phyloP scores from a whole-genome alignment of 2,797 vertebrate species.

The Parambassis ranga region DNA sequence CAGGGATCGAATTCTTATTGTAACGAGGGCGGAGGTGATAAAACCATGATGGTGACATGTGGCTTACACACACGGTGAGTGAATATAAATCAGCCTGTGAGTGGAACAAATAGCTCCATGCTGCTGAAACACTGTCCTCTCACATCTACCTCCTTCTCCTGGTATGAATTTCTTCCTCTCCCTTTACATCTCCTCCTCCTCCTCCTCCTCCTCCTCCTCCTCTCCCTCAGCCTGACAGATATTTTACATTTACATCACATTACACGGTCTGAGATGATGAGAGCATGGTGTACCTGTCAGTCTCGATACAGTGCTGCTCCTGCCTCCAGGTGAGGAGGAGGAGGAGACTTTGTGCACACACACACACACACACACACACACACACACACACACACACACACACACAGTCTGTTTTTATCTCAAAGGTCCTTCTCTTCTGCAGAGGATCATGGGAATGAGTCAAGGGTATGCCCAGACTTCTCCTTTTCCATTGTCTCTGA shows the following conservation, averaged over 20 bases:
- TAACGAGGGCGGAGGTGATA: not conserved
- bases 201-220: not conserved
- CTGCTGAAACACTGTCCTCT: not conserved
- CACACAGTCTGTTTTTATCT: not conserved
- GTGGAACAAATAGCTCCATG: not conserved
- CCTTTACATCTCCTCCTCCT: not conserved
- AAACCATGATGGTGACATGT: not conserved
- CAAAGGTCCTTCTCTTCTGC: not conserved
- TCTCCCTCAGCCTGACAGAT: conserved; percentile 12
- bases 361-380: not conserved
- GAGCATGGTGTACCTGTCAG: conserved; percentile 49
- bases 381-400: not conserved
- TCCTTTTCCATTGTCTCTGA: not conserved
- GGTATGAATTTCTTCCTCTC: not conserved
- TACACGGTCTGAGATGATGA: conserved; percentile 53
- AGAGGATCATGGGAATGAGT: conserved; percentile 26
- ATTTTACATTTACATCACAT: conserved; percentile 55
- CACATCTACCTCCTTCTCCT: not conserved
- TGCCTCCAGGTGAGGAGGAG: conserved; percentile 36
- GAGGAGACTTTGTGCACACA: not conserved
- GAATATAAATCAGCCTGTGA: not conserved
- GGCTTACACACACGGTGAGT: not conserved
- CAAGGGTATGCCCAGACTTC: not conserved
- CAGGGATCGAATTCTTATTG: not conserved
- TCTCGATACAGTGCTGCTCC: conserved; percentile 18